Conservation (phyloP, 2,113 vertebrate species). For the Casuarius casuarius region DNA sequence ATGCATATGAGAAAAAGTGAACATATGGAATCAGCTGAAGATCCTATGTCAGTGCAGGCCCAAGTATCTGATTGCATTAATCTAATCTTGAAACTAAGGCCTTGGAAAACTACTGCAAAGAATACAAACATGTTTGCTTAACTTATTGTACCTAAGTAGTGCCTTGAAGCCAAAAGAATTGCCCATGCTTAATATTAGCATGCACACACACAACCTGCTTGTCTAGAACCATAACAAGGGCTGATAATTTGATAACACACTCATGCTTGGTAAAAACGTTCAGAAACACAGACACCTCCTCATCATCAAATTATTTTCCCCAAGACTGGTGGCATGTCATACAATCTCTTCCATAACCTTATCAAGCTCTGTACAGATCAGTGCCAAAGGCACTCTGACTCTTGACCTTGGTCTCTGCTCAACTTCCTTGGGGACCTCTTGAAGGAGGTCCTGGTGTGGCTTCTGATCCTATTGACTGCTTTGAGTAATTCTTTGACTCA, state of each 20-base stretch:
- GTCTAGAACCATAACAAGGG: not conserved
- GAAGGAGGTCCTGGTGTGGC: not conserved
- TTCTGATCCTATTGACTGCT: not conserved
- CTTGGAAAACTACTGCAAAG: not conserved
- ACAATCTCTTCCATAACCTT: slow-evolving; percentile 10
- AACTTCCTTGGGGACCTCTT: not conserved
- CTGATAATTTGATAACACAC: not conserved
- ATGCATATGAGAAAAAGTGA: not conserved
- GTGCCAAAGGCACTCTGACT: not conserved
- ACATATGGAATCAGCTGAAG: not conserved
- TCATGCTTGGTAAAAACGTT: not conserved
- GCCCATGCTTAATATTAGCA: not conserved
- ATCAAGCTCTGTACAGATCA: not conserved
- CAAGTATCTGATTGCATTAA: not conserved
- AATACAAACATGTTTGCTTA: not conserved
- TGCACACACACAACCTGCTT: not conserved
- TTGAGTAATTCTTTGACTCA: not conserved
- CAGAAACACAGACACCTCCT: not conserved
- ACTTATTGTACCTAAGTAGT: not conserved
- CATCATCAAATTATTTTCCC: not conserved
- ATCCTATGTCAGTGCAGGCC: not conserved
- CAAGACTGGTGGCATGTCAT: not conserved
- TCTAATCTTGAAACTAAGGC: not conserved
- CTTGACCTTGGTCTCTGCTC: not conserved
- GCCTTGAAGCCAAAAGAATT: not conserved